These are phyloP conservation scores for Crax fasciolata DNA, from an alignment of 2,797 vertebrate species.

Conservation along the genomic window DNA sequence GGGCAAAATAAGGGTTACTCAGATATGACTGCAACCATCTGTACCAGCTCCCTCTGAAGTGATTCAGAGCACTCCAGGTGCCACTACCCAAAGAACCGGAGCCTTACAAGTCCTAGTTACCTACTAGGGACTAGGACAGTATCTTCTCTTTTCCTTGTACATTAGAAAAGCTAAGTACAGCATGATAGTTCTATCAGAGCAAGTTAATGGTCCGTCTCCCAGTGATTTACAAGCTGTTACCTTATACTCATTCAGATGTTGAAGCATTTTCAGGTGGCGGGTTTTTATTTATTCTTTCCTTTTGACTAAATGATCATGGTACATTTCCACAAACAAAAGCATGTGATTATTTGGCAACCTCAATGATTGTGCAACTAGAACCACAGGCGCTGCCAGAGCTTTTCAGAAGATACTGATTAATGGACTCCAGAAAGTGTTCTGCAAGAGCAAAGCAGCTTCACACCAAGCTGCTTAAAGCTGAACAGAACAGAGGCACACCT, in stretches of 20 bases:
- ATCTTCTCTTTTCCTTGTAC: neutral
- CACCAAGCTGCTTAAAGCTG: neutral
- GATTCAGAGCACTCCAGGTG: neutral
- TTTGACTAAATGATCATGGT: neutral
- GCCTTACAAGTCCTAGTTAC: neutral
- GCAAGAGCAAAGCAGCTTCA: neutral
- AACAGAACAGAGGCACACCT: neutral
- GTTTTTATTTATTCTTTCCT: neutral
- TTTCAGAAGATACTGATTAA: conserved; percentile 30
- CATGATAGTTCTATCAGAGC: neutral
- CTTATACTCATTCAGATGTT: neutral
- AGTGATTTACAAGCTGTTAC: neutral
- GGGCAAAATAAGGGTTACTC: neutral
- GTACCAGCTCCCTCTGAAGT: neutral
- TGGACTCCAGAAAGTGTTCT: neutral
- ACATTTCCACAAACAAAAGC: conserved; percentile 31
- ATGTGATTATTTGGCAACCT: neutral
- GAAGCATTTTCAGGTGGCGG: neutral
- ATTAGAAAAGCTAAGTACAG: neutral
- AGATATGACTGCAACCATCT: neutral
- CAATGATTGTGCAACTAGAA: conserved; percentile 6
- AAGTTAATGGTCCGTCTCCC: neutral
- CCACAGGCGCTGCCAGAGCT: neutral
- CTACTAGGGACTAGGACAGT: neutral
- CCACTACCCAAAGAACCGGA: neutral